These are phyloP conservation scores for Machimus atricapillus DNA, from an alignment of 2,888 invertebrate species.

Conservation along the genomic window DNA sequence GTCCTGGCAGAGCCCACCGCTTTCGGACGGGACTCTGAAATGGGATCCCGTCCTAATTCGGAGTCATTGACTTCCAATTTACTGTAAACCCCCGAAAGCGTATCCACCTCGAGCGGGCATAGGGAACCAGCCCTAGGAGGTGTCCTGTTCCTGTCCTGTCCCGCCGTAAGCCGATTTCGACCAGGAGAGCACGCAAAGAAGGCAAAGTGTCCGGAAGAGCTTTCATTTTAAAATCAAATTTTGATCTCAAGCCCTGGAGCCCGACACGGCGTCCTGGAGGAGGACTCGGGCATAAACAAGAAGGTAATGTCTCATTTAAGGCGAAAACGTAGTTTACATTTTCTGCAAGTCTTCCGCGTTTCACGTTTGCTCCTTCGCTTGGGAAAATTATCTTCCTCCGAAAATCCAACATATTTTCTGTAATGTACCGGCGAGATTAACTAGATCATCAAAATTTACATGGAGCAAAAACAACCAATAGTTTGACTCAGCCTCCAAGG, in stretches of 20 bases:
- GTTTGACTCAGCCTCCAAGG: not conserved
- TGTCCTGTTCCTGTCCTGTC: not conserved
- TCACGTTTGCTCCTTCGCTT: not conserved
- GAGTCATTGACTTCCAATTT: slow-evolving; percentile 37
- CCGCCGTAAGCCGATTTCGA: slow-evolving; percentile 24
- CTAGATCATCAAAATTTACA: not conserved
- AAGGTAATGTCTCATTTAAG: not conserved
- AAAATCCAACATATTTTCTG: not conserved
- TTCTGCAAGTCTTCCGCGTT: not conserved
- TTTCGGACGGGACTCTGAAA: not conserved
- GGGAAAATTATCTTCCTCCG: not conserved
- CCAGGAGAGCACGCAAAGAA: not conserved
- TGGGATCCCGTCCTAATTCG: slow-evolving; percentile 25
- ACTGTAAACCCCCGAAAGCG: slow-evolving; percentile 14
- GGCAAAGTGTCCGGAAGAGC: slow-evolving; percentile 10
- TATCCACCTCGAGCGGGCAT: not conserved
- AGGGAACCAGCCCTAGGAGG: not conserved
- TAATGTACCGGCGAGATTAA: not conserved
- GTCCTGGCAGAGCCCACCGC: not conserved
- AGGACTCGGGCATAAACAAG: not conserved
- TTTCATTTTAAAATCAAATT: slow-evolving; percentile 35
- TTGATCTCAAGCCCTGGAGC: slow-evolving; percentile 14
- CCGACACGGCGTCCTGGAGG: not conserved
- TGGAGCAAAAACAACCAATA: too few species aligned
- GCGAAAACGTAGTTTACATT: not conserved